Base-by-base conservation (phyloP, 2,888 invertebrate genomes). In the Dioctria rufipes region DNA sequence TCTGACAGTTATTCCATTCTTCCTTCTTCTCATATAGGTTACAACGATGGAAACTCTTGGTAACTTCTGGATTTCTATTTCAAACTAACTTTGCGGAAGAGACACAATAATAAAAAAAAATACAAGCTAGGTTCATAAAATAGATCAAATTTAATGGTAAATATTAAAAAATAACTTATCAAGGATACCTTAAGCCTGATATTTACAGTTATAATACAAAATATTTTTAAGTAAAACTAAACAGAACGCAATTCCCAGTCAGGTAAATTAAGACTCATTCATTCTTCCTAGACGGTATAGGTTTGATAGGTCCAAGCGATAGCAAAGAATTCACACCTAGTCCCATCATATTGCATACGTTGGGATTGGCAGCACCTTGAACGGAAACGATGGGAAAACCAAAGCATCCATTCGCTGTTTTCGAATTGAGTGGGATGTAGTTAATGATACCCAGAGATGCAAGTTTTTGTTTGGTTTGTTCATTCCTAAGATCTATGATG, bases 361-460 rank as follows among this genome's bases (percentile, higher is more conserved):
- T 89, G 1, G 92, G 91, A 85, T 93, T 93, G 82, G 92, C 90
- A 81, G 92, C 91, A 82, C 92, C 92, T 85, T 93, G 93, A 73
- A 92, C 91, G 2, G 93, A 92, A 77, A 94, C 91, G 81, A 95
- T 92, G 2, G 95, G 95, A 78, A 95, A 90, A 9, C 93, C 94
- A 84, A 93, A 94, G 82, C 92, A 92, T 4, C 93, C 93, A 54
- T 91, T 91, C 0, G 90, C 89, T 11, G 85, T 84, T 82, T 91
- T 91, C 81, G 92, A 92, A 2, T 93, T 93, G 82, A 95, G 86
- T 0, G 95, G 94, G 84, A 95, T 94, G 88, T 93, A 94, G 89
- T 93, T 93, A 85, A 92, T 92, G 83, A 95, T 93, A 61, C 95
- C 95, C 85, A 94, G 89, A 85, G 88, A 91, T 83, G 92, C 91